phyloP scores from a whole-genome alignment of 2,113 vertebrate genomes.

The Leptobrachium ailaonicum region DNA sequence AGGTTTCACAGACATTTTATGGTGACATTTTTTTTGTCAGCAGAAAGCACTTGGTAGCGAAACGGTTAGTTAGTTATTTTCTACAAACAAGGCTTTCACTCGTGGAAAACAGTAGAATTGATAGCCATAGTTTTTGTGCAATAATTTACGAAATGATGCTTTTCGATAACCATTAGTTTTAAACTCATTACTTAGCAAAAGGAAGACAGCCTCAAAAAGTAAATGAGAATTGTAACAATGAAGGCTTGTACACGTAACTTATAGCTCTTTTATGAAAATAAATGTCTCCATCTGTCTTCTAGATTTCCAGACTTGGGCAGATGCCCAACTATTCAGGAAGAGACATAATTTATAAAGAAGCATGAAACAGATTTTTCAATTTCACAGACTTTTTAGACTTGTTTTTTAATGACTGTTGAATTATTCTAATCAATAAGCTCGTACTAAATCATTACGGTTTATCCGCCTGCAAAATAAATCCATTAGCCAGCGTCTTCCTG shows the following conservation, averaged over 20 bases:
- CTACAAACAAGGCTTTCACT: background rate
- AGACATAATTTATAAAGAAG: conserved; percentile 45
- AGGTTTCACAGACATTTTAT: too few relatives aligned
- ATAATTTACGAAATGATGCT: conserved; percentile 46
- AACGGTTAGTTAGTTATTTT: too few relatives aligned
- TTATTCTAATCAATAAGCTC: conserved; percentile 40
- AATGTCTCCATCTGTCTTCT: conserved; percentile 47
- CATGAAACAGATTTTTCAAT: conserved; percentile 44
- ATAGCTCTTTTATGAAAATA: conserved; percentile 45
- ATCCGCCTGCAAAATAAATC: conserved; percentile 33
- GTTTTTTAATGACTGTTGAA: conserved; percentile 45
- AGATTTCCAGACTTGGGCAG: conserved; percentile 38
- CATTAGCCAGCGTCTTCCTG: conserved; percentile 14
- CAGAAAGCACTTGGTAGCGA: too few relatives aligned
- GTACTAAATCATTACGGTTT: conserved; percentile 40
- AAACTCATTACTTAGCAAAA: conserved; percentile 43
- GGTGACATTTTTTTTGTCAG: too few relatives aligned
- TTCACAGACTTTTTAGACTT: conserved; percentile 38
- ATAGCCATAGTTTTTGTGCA: conserved; percentile 22
- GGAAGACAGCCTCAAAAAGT: conserved; percentile 37
- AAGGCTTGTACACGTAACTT: conserved; percentile 43
- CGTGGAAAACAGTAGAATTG: conserved; percentile 15
- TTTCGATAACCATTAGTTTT: conserved; percentile 41
- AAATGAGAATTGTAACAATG: conserved; percentile 44
- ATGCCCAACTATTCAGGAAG: conserved; percentile 35